These are phyloP conservation scores for Halcyon leucocephala DNA, from an alignment of 2,797 vertebrate species.

Conservation along the genomic window DNA sequence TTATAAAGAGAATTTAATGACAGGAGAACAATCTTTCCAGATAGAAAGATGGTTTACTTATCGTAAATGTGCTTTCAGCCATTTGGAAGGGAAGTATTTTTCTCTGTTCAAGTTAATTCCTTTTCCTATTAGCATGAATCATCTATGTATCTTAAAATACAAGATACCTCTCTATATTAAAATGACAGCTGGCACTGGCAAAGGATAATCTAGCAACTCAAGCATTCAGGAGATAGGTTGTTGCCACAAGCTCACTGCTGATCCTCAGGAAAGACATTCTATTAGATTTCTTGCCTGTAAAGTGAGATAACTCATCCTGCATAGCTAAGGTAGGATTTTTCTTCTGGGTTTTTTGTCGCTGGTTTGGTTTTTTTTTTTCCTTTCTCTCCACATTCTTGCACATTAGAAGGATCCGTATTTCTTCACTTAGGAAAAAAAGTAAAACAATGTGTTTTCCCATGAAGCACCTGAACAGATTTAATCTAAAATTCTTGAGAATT, in stretches of 20 bases:
- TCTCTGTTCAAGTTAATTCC: constrained; percentile 9
- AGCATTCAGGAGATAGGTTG: background rate
- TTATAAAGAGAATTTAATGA: background rate
- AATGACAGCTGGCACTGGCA: background rate
- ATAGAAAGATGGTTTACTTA: background rate
- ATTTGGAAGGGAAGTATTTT: constrained; percentile 2
- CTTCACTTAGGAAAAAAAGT: background rate
- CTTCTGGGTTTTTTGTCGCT: too few species aligned
- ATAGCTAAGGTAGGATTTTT: background rate
- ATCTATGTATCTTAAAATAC: background rate
- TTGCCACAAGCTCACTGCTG: background rate
- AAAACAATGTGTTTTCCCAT: background rate
- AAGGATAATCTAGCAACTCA: background rate
- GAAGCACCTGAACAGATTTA: background rate
- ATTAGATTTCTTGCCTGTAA: background rate
- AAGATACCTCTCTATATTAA: background rate
- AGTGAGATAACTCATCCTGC: background rate
- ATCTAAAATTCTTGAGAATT: background rate
- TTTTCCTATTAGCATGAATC: background rate
- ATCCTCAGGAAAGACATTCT: background rate
- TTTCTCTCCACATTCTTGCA: background rate
- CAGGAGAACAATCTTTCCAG: background rate
- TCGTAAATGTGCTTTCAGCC: background rate
- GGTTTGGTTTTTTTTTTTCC: background rate
- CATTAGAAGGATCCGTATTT: background rate